Evolutionary conservation across 2,797 vertebrate genomes (phyloP).

Genomic region (Parauchenoglanis ngamensis): DNA sequence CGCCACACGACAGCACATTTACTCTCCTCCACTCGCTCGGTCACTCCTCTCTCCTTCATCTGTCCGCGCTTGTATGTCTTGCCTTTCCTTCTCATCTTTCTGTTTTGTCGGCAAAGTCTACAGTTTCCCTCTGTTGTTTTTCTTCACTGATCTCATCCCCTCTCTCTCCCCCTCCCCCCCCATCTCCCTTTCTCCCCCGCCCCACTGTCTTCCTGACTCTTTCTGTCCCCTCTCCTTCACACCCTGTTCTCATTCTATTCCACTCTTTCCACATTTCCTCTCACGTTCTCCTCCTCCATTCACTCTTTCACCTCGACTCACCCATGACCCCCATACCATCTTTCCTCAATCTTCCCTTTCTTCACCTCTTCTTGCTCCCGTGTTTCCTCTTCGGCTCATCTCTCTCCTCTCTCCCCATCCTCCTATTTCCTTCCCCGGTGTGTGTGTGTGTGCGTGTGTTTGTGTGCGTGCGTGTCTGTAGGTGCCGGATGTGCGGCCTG

Average conservation of each 20-base stretch:
- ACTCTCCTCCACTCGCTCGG: not conserved
- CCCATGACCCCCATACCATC: constrained; percentile 7
- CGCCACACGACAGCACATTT: constrained; percentile 13
- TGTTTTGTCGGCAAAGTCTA: constrained; percentile 40
- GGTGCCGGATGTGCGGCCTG: constrained; percentile 99
- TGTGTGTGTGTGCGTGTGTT: constrained; percentile 77
- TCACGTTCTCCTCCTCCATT: constrained; percentile 37
- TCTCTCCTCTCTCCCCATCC: constrained; percentile 57
- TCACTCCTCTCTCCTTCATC: constrained; percentile 26
- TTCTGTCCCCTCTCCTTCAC: not conserved
- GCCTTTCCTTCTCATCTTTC: constrained; percentile 43
- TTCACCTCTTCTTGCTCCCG: constrained; percentile 48
- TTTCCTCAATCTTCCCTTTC: constrained; percentile 13
- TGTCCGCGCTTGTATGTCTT: constrained; percentile 37
- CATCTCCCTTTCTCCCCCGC: not conserved
- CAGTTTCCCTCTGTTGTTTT: constrained; percentile 43
- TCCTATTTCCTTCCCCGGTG: constrained; percentile 59
- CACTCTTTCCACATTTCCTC: not conserved
- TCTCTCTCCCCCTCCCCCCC: not conserved
- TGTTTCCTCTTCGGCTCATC: constrained; percentile 61
- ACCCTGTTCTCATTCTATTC: constrained; percentile 43
- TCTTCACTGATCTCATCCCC: constrained; percentile 53
- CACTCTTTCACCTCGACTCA: not conserved
- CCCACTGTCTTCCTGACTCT: not conserved
- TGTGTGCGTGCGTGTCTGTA: constrained; percentile 79